A percentile compares a stretch with the other conserved stretches of the same genome.
Evolutionary conservation across 2,888 invertebrate genomes (phyloP).

Genomic region (Temnothorax rugatulus): DNA sequence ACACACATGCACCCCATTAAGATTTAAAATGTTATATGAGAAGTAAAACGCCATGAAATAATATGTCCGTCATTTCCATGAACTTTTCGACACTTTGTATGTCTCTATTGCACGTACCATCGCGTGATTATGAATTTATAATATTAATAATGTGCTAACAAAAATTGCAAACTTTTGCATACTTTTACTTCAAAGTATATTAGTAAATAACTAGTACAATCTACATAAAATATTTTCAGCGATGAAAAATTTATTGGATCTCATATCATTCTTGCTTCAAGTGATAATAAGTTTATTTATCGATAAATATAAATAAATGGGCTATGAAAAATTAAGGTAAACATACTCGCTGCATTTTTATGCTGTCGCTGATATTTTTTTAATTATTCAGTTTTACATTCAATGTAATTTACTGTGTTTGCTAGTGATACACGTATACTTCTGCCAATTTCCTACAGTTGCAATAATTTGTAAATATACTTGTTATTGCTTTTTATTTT

Average conservation of each 20-base stretch:
- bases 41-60: conserved; percentile 42
- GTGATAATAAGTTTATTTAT: not conserved
- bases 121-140: not conserved
- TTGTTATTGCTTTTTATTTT: not conserved
- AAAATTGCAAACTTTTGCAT: not conserved
- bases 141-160: not conserved
- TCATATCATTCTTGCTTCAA: not conserved
- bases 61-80: conserved; percentile 32
- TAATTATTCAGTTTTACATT: not conserved
- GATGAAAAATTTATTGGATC: not conserved
- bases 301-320: not conserved
- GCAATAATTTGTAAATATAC: not conserved
- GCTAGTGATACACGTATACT: not conserved
- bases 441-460: not conserved
- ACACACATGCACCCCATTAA: conserved; percentile 42
- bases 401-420: not conserved
- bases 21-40: conserved; percentile 57
- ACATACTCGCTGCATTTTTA: not conserved
- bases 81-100: conserved; percentile 13
- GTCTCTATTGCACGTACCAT: not conserved
- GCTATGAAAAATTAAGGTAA: not conserved
- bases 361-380: not conserved
- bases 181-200: not conserved
- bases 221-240: not conserved
- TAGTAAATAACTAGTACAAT: not conserved